These are phyloP conservation scores for Dicaeum eximium DNA, from an alignment of 2,113 vertebrate species.

Conservation along the genomic window DNA sequence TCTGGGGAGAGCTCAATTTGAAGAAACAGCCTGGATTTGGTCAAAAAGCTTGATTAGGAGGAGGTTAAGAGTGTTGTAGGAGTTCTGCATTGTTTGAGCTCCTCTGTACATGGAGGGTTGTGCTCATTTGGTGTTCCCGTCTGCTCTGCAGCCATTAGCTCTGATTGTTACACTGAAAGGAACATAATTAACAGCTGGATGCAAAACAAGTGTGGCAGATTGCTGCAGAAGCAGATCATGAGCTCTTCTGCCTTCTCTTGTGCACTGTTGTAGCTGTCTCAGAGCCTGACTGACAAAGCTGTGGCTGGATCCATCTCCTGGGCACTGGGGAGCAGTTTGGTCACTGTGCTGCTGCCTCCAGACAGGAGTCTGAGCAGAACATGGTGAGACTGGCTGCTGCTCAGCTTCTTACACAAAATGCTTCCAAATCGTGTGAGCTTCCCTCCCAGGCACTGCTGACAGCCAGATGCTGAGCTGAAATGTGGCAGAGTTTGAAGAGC, in stretches of 20 bases:
- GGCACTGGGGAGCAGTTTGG: neutral
- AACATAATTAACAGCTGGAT: conserved; percentile 72
- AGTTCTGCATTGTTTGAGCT: conserved; percentile 38
- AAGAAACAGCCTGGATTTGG: conserved; percentile 17
- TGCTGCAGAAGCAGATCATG: conserved; percentile 54
- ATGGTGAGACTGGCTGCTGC: neutral
- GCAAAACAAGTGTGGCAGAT: conserved; percentile 70
- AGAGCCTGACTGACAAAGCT: neutral
- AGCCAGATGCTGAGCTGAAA: conserved; percentile 53
- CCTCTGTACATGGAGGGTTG: neutral
- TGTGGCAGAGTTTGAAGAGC: neutral
- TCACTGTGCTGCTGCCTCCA: neutral
- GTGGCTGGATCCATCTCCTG: neutral
- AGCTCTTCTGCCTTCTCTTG: conserved; percentile 38
- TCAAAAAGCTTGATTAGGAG: conserved; percentile 37
- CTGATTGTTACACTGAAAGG: conserved; percentile 71
- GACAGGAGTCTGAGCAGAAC: neutral
- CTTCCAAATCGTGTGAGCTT: neutral
- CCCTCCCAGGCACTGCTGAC: conserved; percentile 16
- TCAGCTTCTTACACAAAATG: neutral
- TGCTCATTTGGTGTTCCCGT: conserved; percentile 57
- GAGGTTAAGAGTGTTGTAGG: neutral
- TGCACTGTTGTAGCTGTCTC: neutral
- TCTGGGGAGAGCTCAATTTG: conserved; percentile 45
- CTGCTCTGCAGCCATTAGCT: conserved; percentile 64